These are phyloP conservation scores for Epinotia ramella DNA, from an alignment of 2,888 invertebrate species.

Conservation along the genomic window DNA sequence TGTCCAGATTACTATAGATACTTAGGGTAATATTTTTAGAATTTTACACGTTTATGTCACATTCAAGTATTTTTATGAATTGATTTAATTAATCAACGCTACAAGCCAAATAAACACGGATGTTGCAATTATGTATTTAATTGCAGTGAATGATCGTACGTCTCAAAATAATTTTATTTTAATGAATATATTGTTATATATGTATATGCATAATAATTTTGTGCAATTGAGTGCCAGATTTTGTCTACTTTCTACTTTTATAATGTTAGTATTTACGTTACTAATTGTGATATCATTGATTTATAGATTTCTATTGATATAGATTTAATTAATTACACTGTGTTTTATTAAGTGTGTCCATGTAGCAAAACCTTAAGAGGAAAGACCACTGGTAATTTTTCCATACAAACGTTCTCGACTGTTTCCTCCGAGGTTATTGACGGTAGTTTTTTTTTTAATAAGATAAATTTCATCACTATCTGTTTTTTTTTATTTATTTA, in stretches of 20 bases:
- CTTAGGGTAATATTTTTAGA: constrained; percentile 8
- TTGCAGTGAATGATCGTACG: constrained; percentile 24
- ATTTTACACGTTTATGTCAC: neutral
- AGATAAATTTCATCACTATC: too few species aligned
- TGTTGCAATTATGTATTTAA: constrained; percentile 9
- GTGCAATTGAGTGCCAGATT: constrained; percentile 43
- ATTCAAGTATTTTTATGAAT: neutral
- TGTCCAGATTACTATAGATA: neutral
- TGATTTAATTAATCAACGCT: constrained; percentile 23
- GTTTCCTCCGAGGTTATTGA: too few species aligned
- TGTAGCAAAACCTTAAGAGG: too few species aligned
- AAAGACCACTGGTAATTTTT: too few species aligned
- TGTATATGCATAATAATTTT: constrained; percentile 25
- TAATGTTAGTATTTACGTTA: constrained; percentile 42
- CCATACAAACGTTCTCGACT: too few species aligned
- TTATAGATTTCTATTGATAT: constrained; percentile 33
- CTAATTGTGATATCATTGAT: constrained; percentile 36
- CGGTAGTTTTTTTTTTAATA: too few species aligned
- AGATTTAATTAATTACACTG: constrained; percentile 19
- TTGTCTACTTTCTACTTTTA: constrained; percentile 39
- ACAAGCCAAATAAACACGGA: constrained; percentile 52
- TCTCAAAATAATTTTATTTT: constrained; percentile 29
- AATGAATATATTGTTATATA: neutral
- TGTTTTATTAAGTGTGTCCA: constrained; percentile 3
- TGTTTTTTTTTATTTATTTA: too few species aligned